phyloP scores from a whole-genome alignment of 2,797 vertebrate genomes.

The Tenualosa ilisha region DNA sequence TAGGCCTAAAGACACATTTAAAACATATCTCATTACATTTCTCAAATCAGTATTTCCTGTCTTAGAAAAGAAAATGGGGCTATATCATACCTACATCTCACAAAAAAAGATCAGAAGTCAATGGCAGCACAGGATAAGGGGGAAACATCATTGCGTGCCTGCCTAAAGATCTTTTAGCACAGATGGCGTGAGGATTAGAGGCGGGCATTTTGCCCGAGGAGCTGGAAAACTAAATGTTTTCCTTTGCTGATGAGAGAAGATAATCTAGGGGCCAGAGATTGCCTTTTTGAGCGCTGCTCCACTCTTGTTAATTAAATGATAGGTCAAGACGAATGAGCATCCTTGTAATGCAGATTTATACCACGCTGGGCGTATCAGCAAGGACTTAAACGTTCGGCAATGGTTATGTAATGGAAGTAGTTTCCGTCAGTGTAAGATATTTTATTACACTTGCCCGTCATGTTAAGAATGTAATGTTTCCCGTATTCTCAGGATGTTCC shows the following conservation, averaged over 20 bases:
- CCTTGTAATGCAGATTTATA: neutral
- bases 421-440: neutral
- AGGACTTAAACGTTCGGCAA: neutral
- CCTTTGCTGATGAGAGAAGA: constrained; percentile 44
- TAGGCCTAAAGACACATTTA: neutral
- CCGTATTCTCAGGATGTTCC: neutral
- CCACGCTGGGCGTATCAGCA: neutral
- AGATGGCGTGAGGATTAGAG: constrained; percentile 52
- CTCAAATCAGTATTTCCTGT: neutral
- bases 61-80: neutral
- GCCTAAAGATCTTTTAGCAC: constrained; percentile 36
- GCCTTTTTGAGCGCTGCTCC: constrained; percentile 39
- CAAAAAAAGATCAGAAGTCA: neutral
- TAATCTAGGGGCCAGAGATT: constrained; percentile 44
- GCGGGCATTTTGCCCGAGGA: constrained; percentile 32
- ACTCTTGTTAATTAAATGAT: constrained; percentile 38
- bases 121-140: neutral
- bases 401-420: neutral
- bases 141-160: constrained; percentile 34
- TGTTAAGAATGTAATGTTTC: neutral
- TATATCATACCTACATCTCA: neutral
- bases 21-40: neutral
- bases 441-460: neutral
- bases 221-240: constrained; percentile 45
- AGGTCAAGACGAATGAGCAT: constrained; percentile 21